Evolutionary conservation across 2,888 invertebrate genomes (phyloP).

Genomic region (Gastracanthus pulcherrimus): DNA sequence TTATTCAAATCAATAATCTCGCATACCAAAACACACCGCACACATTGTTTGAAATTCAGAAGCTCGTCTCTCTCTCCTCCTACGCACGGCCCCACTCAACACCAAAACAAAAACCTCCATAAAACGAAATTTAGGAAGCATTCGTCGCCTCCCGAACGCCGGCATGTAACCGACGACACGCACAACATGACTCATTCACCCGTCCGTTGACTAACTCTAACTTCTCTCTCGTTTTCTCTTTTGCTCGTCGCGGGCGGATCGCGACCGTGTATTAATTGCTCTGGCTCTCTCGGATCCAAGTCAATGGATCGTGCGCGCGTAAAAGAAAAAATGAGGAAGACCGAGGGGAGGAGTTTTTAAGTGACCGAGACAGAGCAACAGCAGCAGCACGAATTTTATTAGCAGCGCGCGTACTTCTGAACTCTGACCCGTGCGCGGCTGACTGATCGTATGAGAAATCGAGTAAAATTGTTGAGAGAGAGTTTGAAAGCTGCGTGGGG

Average conservation of each 20-base stretch:
- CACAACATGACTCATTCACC: neutral
- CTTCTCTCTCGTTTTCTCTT: neutral
- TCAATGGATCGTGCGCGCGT: constrained; percentile 1
- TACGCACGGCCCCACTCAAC: neutral
- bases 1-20: neutral
- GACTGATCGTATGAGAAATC: neutral
- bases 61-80: neutral
- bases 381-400: constrained; percentile 25
- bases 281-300: neutral
- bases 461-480: too few species aligned
- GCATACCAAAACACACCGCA: too few species aligned
- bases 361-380: neutral
- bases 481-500: too few species aligned
- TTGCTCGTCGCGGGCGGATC: neutral
- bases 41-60: neutral
- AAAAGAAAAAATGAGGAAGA: too few species aligned
- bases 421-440: constrained; percentile 3
- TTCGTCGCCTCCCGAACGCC: neutral
- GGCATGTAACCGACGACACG: neutral
- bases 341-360: neutral
- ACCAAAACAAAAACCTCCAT: neutral
- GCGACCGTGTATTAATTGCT: neutral
- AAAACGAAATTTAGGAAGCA: neutral
- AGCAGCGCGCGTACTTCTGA: neutral
- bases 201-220: constrained; percentile 12